phyloP scores from a whole-genome alignment of 2,113 vertebrate species.

The Arizona elegans region DNA sequence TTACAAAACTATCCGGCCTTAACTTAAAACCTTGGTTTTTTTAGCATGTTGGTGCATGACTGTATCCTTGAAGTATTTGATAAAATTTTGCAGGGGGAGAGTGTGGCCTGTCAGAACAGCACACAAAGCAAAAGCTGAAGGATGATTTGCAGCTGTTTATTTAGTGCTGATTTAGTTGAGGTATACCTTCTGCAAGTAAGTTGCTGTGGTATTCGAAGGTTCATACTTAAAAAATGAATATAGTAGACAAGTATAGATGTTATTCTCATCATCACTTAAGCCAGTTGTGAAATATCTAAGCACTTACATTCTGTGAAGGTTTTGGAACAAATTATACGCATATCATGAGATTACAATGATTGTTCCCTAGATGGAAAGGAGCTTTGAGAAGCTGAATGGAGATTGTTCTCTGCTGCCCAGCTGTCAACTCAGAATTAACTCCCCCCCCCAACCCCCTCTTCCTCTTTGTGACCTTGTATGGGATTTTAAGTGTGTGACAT shows the following conservation, averaged over 20 bases:
- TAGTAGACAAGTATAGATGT: background rate
- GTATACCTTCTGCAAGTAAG: constrained; percentile 7
- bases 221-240: background rate
- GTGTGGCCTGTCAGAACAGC: constrained; percentile 16
- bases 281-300: background rate
- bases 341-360: background rate
- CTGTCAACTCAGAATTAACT: background rate
- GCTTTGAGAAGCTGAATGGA: background rate
- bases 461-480: background rate
- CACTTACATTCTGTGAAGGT: background rate
- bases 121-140: constrained; percentile 20
- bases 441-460: no score
- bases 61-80: constrained; percentile 51
- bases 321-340: background rate
- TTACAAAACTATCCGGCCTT: constrained; percentile 38
- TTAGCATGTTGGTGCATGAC: constrained; percentile 40
- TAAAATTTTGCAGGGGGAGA: constrained; percentile 37
- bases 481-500: background rate
- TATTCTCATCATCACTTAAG: background rate
- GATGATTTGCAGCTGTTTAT: constrained; percentile 21
- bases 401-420: background rate
- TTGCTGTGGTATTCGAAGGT: constrained; percentile 27
- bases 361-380: background rate
- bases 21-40: constrained; percentile 21
- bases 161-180: constrained; percentile 27